A percentile compares a stretch with the other conserved stretches of the same genome.
These are phyloP conservation scores for Styela plicata DNA, from an alignment of 23 tunicate species.

Conservation along the genomic window DNA sequence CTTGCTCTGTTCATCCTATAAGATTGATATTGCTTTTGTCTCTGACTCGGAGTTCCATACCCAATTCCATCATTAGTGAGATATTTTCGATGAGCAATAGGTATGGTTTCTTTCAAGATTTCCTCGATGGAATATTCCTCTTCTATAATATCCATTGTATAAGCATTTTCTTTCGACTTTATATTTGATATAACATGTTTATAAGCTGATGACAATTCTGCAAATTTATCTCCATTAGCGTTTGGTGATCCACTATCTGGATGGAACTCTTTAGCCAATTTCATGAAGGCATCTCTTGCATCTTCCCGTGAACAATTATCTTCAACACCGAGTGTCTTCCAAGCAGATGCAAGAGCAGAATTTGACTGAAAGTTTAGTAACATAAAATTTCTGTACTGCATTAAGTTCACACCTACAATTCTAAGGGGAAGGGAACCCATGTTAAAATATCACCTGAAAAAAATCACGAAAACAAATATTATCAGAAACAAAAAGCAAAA, in stretches of 20 bases:
- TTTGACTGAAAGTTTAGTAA: background rate
- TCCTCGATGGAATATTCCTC: slow-evolving; percentile 26
- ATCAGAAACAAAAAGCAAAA: background rate
- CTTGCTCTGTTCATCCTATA: slow-evolving; percentile 10
- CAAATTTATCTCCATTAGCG: slow-evolving; percentile 5
- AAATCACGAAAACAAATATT: background rate
- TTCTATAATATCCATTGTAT: background rate
- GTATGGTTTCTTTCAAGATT: slow-evolving; percentile 17
- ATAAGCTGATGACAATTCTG: slow-evolving; percentile 11
- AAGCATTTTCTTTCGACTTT: slow-evolving; percentile 4
- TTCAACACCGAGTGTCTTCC: background rate
- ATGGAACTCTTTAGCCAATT: slow-evolving; percentile 4
- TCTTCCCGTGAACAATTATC: slow-evolving; percentile 15
- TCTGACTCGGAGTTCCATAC: slow-evolving; percentile 6
- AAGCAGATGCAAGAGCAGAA: background rate
- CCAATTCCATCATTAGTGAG: slow-evolving; percentile 25
- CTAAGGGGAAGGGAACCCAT: background rate
- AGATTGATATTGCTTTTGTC: slow-evolving; percentile 21
- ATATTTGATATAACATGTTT: background rate
- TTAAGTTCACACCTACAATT: background rate
- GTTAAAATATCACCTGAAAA: background rate
- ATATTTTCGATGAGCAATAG: slow-evolving; percentile 18
- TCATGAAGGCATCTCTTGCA: slow-evolving; percentile 13
- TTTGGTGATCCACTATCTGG: slow-evolving; percentile 23
- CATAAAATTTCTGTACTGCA: background rate